Evolutionary conservation across 2,797 vertebrate species (phyloP), one percentile per base, ranked within the genome.

Genomic region (Meriones psammophilus): DNA sequence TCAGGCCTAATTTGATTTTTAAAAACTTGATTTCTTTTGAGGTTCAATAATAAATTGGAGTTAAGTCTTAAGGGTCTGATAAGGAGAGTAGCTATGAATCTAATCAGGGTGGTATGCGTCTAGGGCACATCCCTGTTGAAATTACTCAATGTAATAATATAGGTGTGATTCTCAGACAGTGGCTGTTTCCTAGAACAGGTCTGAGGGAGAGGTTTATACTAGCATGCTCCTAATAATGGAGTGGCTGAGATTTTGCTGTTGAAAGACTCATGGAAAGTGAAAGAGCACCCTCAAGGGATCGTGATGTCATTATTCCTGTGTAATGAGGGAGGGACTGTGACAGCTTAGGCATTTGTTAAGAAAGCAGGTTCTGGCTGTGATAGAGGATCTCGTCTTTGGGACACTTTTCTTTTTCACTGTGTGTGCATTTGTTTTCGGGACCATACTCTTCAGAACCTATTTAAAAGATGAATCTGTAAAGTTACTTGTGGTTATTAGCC

Each of bases 1-100:
- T 79, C 88, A 95, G 90, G 30, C 22, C 12, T 33, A 6, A 60
- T 36, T 91, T 94, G 10, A 60, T 36, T 91, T 94, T 73, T 88
- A 60, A 66, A 89, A 92, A 88, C 28, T n/a, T 50, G 1, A 80
- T 56, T 39, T 88, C n/a, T 24, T 93, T 83, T 54, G 8, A 46
- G 78, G 66, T 96, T 28, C 85, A 22, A 74, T 5, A 30, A 13
- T 78, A 71, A 89, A 3, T 39, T 88, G 30, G 85, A 86, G 26
- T 50, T 79, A 33, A 76, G 36, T 62, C 42, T 94, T 46, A 69
- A 2, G 68, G 71, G 86, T 89, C 86, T 92, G 77, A n/a, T 62
- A 80, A 94, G 9, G 50, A 91, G 46, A 5, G n/a, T 81, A 42
- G 22, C n/a, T 83, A 2, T 69, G 30, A 22, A 78, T 17, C 30